Base-by-base conservation (phyloP, 2,888 invertebrate species). In the Rhingia campestris region DNA sequence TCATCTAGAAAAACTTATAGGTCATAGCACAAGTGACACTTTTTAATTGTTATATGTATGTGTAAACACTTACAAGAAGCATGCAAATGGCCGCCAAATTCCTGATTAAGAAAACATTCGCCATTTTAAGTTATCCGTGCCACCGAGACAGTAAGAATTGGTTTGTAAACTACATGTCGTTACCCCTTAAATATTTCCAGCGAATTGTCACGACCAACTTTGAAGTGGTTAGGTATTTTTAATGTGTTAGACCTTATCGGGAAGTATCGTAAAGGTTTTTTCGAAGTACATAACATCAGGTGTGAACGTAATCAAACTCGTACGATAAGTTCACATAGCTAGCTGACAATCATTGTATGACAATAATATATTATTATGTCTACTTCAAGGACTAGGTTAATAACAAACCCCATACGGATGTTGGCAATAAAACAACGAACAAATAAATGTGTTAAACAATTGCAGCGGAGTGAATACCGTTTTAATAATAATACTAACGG, bases 121-220 rank as follows among this genome's bases (percentile, higher is more conserved):
- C 6, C 12, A 12, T 43, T 43, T 10, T 10, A n/a, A 4, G 4
- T 4, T 43, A 12, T 43, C 43, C 5, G 1, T 22, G 2, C 22
- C n/a, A n/a, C 12, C 43, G 10, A 35, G 45, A 6, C 33, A 6
- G 2, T 37, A 9, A 4, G 2, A 22, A 10, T n/a, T 30, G 22
- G 22, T 22, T 22, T 6, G 33, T 30, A n/a, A 22, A 47, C 6
- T 33, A 2, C 39, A 22, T 14, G 14, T 12, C 32, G 41, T 14
- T 35, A 6, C 22, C 22, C 22, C 59, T 70, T 51, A 49, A 59
- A 59, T 51, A 51, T 4, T n/a, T 59, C 45, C n/a, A 22, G 22
- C 2, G 22, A 22, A 22, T 22, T 22, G 22, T 22, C 22, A 22
- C 22, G 22, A 22, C 22, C 2, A 22, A 2, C 22, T 22, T 22